A percentile compares a stretch with the other conserved stretches of the same genome.
Evolutionary conservation across 2,113 vertebrate species (phyloP).

Genomic region (Butastur rufipennis): DNA sequence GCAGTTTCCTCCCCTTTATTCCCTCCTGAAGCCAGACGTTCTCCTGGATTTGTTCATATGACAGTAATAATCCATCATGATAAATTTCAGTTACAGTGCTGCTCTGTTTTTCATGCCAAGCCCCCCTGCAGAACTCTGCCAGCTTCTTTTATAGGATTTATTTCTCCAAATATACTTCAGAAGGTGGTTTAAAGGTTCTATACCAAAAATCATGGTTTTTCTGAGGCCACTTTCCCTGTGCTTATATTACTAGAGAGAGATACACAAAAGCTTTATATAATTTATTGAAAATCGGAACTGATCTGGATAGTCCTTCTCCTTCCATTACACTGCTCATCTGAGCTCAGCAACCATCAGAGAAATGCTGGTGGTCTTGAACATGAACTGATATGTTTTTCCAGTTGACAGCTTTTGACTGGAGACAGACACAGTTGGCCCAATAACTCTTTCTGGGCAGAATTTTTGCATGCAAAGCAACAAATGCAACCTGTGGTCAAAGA

Average conservation of each 20-base stretch:
- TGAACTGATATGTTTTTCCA: background rate
- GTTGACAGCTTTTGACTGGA: background rate
- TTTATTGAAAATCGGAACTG: background rate
- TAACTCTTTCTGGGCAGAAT: background rate
- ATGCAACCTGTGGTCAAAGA: background rate
- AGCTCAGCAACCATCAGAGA: background rate
- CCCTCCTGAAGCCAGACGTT: background rate
- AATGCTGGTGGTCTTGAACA: conserved; percentile 7
- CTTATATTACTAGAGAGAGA: background rate
- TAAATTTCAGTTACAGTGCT: background rate
- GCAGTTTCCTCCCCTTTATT: background rate
- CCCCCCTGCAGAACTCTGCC: background rate
- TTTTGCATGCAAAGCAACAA: conserved; percentile 25
- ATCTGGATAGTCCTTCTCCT: background rate
- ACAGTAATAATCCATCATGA: background rate
- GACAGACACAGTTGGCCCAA: background rate
- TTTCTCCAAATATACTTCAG: background rate
- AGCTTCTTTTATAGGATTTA: background rate
- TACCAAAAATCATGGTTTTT: background rate
- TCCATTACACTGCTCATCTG: background rate
- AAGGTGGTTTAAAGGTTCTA: background rate
- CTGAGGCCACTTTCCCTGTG: background rate
- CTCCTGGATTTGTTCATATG: background rate
- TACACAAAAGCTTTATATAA: background rate
- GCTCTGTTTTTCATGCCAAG: background rate